Evolutionary conservation across 2,113 vertebrate genomes (phyloP), one percentile per base, ranked within the genome.

Genomic region (Alouatta palliata): DNA sequence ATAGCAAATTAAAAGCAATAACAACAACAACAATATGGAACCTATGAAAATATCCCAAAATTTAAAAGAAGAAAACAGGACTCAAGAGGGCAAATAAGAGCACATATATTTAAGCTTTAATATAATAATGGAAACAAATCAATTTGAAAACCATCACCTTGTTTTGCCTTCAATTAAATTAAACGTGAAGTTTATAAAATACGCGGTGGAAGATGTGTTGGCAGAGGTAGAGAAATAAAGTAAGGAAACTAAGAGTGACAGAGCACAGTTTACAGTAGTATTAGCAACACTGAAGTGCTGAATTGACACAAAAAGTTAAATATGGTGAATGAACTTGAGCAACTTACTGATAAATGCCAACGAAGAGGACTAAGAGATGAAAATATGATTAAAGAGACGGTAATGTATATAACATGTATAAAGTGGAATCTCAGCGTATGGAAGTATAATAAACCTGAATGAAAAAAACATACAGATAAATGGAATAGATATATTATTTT

Each of bases 161-260:
- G 12, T n/a, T 56, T 77, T 91, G 13, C 17, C 93, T 93, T 90
- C 35, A 96, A n/a, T 61, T 94, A 80, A 95, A 52, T 66, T 6
- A 76, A 88, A 66, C 5, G 32, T 0, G 13, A 80, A 87, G 6
- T 52, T 10, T 58, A 68, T 58, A 70, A 93, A 80, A 56, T 20
- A 66, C 0, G 30, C 64, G 32, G 5, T 85, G 8, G n/a, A 80
- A 77, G n/a, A 70, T 70, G 56, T 76, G 25, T 27, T 66, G 91
- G 25, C n/a, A 80, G 87, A 81, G 13, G 30, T 17, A 85, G 37
- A 84, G 17, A 93, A 75, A 61, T 30, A 61, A 90, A 49, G 13
- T 3, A 35, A 94, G 23, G 35, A 70, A 30, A 70, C 3, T 16
- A 87, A 40, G 32, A 96, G 21, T 45, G 45, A 17, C 37, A 52